Percentiles rank a stretch among this genome's conserved stretches.
Evolutionary conservation across 2,113 vertebrate species (phyloP).

Genomic region (Loxodonta africana): DNA sequence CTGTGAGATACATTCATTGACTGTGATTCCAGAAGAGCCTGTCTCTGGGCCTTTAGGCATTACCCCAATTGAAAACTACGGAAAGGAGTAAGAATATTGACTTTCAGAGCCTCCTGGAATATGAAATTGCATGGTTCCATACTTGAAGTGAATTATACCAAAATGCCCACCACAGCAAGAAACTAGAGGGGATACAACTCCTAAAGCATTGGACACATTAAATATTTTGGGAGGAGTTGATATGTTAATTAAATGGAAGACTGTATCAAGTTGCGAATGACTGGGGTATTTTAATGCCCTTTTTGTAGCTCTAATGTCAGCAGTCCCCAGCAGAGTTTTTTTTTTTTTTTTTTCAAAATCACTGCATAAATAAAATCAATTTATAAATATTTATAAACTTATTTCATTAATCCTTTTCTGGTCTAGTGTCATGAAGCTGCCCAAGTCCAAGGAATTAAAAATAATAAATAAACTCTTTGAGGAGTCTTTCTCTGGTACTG

Average conservation of each 20-base stretch:
- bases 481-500: conserved; percentile 53
- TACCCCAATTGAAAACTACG: not conserved
- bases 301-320: conserved; percentile 39
- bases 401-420: conserved; percentile 78
- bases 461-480: conserved; percentile 65
- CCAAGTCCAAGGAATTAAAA: conserved; percentile 79
- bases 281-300: not conserved
- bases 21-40: conserved; percentile 42
- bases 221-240: conserved; percentile 54
- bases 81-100: not conserved
- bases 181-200: not conserved
- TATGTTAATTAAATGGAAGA: conserved; percentile 71
- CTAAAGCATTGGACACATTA: conserved; percentile 45
- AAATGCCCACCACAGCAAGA: conserved; percentile 23
- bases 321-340: conserved; percentile 12
- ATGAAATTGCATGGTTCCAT: not conserved
- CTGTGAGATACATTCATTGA: conserved; percentile 31
- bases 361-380: conserved; percentile 63
- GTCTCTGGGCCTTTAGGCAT: not conserved
- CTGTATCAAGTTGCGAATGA: conserved; percentile 21
- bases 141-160: conserved; percentile 15
- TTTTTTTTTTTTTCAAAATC: conserved; percentile 48
- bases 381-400: conserved; percentile 77
- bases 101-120: not conserved
- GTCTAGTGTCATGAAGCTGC: conserved; percentile 79